These are phyloP conservation scores for Catharus minimus DNA, from an alignment of 2,113 vertebrate species.

Conservation along the genomic window DNA sequence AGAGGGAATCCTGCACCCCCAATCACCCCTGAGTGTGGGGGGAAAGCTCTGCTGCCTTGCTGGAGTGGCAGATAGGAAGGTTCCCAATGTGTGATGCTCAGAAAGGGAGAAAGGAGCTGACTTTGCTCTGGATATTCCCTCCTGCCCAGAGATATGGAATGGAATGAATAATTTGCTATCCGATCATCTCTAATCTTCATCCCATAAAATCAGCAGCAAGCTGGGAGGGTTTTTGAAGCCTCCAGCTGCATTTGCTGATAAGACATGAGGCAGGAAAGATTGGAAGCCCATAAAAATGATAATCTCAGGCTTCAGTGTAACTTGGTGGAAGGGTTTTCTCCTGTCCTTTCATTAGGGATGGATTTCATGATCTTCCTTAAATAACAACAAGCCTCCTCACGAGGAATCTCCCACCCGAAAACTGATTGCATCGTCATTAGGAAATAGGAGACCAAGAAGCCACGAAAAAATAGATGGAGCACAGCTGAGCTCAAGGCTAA, in stretches of 20 bases:
- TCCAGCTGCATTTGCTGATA: constrained; percentile 67
- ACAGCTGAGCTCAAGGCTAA: not conserved
- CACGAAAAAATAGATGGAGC: not conserved
- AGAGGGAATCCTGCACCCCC: not conserved
- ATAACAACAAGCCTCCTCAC: constrained; percentile 15
- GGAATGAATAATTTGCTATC: constrained; percentile 67
- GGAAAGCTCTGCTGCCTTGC: not conserved
- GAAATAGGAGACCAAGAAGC: not conserved
- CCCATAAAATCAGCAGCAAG: constrained; percentile 64
- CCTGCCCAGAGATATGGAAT: not conserved
- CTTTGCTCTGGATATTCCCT: constrained; percentile 41
- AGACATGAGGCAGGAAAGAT: constrained; percentile 57
- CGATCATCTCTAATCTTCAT: constrained; percentile 65
- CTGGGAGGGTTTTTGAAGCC: constrained; percentile 66
- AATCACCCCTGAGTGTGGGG: not conserved
- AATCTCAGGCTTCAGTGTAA: constrained; percentile 51
- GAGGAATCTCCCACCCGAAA: not conserved
- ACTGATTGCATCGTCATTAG: constrained; percentile 11
- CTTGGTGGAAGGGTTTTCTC: constrained; percentile 61
- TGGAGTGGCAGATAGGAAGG: not conserved
- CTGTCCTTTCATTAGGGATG: constrained; percentile 33
- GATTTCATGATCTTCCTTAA: constrained; percentile 51
- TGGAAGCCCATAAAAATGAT: constrained; percentile 65
- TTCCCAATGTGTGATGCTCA: not conserved
- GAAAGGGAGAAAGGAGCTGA: constrained; percentile 7